Percentiles rank a stretch among this genome's conserved stretches.
phyloP scores from a whole-genome alignment of 2,888 invertebrate genomes.

The Heliconius hortense region DNA sequence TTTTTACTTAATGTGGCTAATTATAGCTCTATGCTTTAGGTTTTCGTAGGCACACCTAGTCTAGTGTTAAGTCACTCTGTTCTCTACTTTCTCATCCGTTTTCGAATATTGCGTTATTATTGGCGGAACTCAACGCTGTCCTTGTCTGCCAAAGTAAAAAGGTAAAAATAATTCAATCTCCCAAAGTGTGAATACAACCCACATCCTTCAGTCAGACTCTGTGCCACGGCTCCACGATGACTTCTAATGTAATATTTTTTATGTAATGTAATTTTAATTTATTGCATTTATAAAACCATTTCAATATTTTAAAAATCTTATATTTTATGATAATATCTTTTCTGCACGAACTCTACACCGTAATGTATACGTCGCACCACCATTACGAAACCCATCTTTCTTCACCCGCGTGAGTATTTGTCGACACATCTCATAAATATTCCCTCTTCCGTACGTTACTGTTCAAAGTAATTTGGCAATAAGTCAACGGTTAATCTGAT shows the following conservation, averaged over 20 bases:
- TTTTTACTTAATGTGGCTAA: background rate
- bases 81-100: background rate
- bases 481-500: constrained; percentile 67
- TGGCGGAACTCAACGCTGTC: too few relatives aligned
- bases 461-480: constrained; percentile 56
- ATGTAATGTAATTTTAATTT: background rate
- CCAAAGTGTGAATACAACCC: too few relatives aligned
- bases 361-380: background rate
- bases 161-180: too few relatives aligned
- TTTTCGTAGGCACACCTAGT: background rate
- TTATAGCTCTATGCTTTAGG: too few relatives aligned
- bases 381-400: constrained; percentile 16
- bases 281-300: background rate
- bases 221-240: too few relatives aligned
- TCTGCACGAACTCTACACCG: background rate
- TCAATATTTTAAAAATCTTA: background rate
- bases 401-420: constrained; percentile 18
- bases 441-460: constrained; percentile 44
- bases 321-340: background rate
- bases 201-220: too few relatives aligned
- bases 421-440: constrained; percentile 39
- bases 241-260: too few relatives aligned
- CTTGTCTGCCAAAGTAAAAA: too few relatives aligned
- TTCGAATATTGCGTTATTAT: background rate
- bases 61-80: background rate